Base-by-base conservation (phyloP, 2,888 invertebrate genomes). In the Blera fallax region DNA sequence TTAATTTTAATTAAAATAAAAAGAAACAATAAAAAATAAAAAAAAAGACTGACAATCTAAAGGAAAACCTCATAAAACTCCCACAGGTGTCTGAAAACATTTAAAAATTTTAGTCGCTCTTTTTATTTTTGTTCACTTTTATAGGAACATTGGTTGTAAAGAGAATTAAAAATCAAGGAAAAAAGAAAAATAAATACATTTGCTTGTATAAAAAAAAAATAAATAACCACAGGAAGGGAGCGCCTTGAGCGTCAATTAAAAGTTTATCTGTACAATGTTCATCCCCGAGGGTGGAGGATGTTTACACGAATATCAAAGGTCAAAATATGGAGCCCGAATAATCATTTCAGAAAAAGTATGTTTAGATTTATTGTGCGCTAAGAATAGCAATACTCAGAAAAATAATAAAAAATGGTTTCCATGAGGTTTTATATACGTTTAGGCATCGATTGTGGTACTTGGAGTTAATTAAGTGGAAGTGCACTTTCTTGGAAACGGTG, bases 231-330 rank as follows among this genome's bases (percentile, higher is more conserved):
- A 62, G 24, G 45, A 29, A 16, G 45, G 45, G 45, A 11, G 29
- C n/a, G 21, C 64, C 48, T 65, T 21, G n/a, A 48, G 64, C 64
- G 18, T 65, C 64, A 65, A 65, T 65, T 65, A 65, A 65, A 65
- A 65, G 32, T 65, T 65, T 65, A 65, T 65, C 50, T 48, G 32
- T 16, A 37, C 7, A 34, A 40, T 40, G 11, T 21, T 24, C 21
- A 10, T 0, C 4, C 6, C 8, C 10, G 2, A 14, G 24, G 37
- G 11, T n/a, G n/a, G 1, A n/a, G 0, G 32, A 14, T 10, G 14
- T 18, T 56, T 56, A 14, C 10, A 16, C 1, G 16, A 45, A 45
- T 16, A 45, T 18, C 18, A 45, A 45, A 45, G 45, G 45, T 45
- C 18, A 45, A 18, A 14, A 45, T 45, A 8, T 45, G 16, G 8